Percentiles rank a stretch among this genome's conserved stretches.
Evolutionary conservation across 2,797 vertebrate genomes (phyloP).

Genomic region (Sebastes flavidus): DNA sequence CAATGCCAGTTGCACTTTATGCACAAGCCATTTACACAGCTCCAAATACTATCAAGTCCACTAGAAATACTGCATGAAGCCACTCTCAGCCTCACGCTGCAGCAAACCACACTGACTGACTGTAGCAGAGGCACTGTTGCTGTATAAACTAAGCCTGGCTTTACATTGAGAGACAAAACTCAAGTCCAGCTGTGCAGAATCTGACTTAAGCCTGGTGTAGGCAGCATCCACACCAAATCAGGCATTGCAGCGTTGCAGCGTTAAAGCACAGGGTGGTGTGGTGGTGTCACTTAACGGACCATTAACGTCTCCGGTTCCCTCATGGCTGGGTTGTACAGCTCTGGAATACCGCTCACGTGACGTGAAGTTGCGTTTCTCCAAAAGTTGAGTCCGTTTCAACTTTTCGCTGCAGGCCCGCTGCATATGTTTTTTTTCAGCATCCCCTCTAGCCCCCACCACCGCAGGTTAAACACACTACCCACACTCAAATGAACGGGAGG

Average conservation of each 20-base stretch:
- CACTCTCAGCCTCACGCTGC: neutral
- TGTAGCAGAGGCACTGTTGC: neutral
- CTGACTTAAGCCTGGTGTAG: neutral
- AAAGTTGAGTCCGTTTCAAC: too few species aligned
- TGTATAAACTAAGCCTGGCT: neutral
- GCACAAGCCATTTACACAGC: neutral
- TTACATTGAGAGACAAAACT: neutral
- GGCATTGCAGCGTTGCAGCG: neutral
- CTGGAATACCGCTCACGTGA: neutral
- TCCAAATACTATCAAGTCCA: neutral
- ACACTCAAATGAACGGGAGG: too few species aligned
- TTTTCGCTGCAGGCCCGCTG: too few species aligned
- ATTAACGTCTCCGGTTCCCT: neutral
- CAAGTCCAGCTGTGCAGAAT: neutral
- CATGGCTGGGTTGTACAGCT: neutral
- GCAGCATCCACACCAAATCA: neutral
- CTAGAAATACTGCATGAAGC: neutral
- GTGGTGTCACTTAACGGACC: too few species aligned
- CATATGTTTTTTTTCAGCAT: too few species aligned
- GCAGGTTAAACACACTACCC: too few species aligned
- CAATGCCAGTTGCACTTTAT: neutral
- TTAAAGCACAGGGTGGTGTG: neutral
- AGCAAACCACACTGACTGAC: neutral
- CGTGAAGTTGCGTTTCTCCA: too few species aligned
- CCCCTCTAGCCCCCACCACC: neutral